Percentiles rank a stretch among this genome's conserved stretches.
Conservation (phyloP, 2,113 vertebrate species). For the Chamaetylas fuelleborni region DNA sequence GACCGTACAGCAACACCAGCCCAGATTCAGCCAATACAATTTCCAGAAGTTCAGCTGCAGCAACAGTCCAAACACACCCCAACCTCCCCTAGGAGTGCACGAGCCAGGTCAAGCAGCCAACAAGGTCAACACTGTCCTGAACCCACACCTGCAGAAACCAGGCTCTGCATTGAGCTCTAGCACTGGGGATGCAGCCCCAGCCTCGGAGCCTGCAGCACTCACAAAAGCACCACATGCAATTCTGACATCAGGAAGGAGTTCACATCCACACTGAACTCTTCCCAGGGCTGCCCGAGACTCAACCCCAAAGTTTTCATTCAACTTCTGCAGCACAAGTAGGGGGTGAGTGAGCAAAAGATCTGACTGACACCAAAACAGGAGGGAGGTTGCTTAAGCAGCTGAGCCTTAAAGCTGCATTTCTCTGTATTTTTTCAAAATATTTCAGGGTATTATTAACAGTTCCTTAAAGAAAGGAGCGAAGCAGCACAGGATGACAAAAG, state of each 20-base stretch:
- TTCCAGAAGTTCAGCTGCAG: not conserved
- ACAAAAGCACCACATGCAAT: not conserved
- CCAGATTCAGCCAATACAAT: not conserved
- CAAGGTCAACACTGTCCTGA: not conserved
- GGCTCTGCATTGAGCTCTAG: accelerated
- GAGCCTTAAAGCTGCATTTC: not conserved
- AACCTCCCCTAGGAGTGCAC: accelerated
- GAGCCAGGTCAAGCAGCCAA: not conserved
- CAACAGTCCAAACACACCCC: not conserved
- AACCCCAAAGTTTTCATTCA: not conserved
- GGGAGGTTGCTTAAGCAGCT: not conserved
- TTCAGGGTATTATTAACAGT: not conserved
- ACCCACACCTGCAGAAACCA: not conserved
- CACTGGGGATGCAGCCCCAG: not conserved
- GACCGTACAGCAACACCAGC: not conserved
- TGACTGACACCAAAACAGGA: not conserved
- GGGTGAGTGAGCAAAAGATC: not conserved
- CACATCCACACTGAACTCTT: not conserved
- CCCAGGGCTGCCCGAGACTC: accelerated
- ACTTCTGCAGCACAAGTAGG: not conserved
- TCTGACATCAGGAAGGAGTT: not conserved
- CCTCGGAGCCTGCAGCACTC: not conserved
- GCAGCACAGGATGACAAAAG: not conserved
- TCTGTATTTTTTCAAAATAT: not conserved
- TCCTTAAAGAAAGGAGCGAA: not conserved